phyloP scores from a whole-genome alignment of 2,797 vertebrate species.

The Takifugu ocellatus region DNA sequence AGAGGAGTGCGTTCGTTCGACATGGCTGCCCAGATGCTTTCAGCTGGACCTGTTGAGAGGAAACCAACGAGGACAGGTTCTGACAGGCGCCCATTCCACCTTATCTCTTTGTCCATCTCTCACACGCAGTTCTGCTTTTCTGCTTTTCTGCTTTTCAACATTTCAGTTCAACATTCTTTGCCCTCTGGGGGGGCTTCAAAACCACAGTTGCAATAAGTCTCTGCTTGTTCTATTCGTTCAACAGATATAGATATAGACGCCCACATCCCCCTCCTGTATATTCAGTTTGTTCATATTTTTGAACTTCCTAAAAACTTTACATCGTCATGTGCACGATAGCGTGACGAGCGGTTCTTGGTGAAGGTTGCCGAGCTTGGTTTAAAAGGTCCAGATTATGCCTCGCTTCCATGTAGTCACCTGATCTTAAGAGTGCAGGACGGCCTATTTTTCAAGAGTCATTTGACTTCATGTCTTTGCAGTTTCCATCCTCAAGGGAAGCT shows the following conservation, averaged over 20 bases:
- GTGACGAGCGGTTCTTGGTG: neutral
- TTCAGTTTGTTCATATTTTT: neutral
- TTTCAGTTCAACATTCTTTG: too few relatives aligned
- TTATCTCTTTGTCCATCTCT: neutral
- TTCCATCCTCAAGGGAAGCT: neutral
- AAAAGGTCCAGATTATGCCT: neutral
- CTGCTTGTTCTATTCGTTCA: too few relatives aligned
- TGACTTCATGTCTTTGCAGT: neutral
- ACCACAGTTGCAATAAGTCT: too few relatives aligned
- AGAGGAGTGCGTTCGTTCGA: slow-evolving; percentile 84
- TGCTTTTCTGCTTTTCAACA: too few relatives aligned
- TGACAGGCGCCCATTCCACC: neutral
- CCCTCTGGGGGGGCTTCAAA: too few relatives aligned
- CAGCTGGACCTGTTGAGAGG: slow-evolving; percentile 15
- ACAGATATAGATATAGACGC: neutral
- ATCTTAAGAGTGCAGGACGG: neutral
- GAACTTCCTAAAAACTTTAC: slow-evolving; percentile 1
- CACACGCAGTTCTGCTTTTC: neutral
- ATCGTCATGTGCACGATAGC: slow-evolving; percentile 13
- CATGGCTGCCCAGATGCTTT: slow-evolving; percentile 67
- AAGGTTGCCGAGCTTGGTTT: neutral
- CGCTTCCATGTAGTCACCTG: slow-evolving; percentile 4
- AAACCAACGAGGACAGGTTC: neutral
- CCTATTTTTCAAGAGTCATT: neutral
- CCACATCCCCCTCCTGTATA: neutral